phyloP scores from a whole-genome alignment of 1,140 invertebrate genomes.

The Riptortus pedestris region DNA sequence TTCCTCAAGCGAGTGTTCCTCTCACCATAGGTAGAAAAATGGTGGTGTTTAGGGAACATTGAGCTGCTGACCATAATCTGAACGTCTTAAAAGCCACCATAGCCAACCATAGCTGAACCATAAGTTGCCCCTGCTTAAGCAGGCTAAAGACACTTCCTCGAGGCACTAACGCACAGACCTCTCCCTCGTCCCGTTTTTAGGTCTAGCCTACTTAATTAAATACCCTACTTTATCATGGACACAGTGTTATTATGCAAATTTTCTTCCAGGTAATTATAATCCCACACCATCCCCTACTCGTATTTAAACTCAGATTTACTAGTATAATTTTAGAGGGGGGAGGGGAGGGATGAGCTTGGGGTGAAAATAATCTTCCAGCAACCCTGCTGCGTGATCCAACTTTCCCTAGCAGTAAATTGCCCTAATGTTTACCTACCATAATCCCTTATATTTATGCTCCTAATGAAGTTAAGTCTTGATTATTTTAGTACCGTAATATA shows the following conservation, averaged over 20 bases:
- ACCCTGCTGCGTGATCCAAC: background rate
- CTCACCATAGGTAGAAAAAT: too few species aligned
- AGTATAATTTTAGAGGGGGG: slow-evolving; percentile 6
- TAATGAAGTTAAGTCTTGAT: too few species aligned
- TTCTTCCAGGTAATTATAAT: slow-evolving; percentile 1
- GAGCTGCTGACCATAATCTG: too few species aligned
- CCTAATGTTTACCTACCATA: background rate
- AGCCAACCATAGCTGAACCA: too few species aligned
- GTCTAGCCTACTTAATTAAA: slow-evolving; percentile 14
- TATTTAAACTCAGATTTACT: slow-evolving; percentile 9
- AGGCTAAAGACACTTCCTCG: too few species aligned
- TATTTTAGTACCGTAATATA: too few species aligned
- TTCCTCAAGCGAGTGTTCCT: too few species aligned
- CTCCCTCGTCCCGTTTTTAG: too few species aligned
- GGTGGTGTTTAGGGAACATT: too few species aligned
- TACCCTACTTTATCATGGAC: slow-evolving; percentile 13
- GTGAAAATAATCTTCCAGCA: background rate
- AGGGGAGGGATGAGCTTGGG: background rate
- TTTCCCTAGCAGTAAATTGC: background rate
- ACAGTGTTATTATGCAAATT: slow-evolving; percentile 13
- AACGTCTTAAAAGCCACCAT: too few species aligned
- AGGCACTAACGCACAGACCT: too few species aligned
- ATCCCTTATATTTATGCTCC: background rate
- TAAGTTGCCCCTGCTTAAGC: too few species aligned
- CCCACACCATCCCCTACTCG: background rate